Conservation (phyloP, 2,888 invertebrate species). For the Hedychridium roseum region DNA sequence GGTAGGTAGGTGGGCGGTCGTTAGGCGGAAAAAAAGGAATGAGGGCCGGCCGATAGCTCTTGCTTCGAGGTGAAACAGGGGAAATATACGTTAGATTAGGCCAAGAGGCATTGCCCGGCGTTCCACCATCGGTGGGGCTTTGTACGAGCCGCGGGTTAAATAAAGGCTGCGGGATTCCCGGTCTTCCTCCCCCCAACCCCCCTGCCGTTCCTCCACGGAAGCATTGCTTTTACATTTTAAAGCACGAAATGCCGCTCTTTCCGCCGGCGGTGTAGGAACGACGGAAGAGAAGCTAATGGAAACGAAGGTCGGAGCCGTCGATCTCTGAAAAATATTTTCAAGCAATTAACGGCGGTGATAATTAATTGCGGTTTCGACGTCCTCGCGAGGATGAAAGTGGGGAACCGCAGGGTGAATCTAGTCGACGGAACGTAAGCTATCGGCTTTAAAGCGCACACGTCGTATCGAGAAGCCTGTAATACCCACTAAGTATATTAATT, state of each 20-base stretch:
- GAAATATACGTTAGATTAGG: conserved; percentile 52
- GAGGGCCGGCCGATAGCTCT: conserved; percentile 26
- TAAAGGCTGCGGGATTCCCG: conserved; percentile 27
- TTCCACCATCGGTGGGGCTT: conserved; percentile 25
- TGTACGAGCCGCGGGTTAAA: conserved; percentile 30
- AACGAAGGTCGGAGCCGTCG: too few relatives aligned
- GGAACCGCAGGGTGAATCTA: too few relatives aligned
- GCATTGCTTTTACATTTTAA: conserved; percentile 28
- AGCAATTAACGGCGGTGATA: too few relatives aligned
- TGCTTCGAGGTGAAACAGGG: conserved; percentile 35
- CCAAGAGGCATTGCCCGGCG: conserved; percentile 41
- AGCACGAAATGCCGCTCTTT: conserved; percentile 15
- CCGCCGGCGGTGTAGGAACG: too few relatives aligned
- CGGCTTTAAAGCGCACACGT: too few relatives aligned
- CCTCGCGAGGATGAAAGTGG: too few relatives aligned
- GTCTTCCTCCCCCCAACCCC: background rate
- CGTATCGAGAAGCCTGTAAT: too few relatives aligned
- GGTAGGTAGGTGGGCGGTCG: conserved; percentile 12
- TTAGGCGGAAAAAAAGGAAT: conserved; percentile 15
- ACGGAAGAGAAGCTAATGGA: too few relatives aligned
- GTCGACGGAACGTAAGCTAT: too few relatives aligned
- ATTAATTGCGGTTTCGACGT: too few relatives aligned
- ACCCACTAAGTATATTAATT: too few relatives aligned
- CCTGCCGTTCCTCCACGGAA: conserved; percentile 3
- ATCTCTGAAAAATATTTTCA: too few relatives aligned